Evolutionary conservation across 2,113 vertebrate genomes (phyloP), one percentile per base, ranked within the genome.

Genomic region (Okapia johnstoni): DNA sequence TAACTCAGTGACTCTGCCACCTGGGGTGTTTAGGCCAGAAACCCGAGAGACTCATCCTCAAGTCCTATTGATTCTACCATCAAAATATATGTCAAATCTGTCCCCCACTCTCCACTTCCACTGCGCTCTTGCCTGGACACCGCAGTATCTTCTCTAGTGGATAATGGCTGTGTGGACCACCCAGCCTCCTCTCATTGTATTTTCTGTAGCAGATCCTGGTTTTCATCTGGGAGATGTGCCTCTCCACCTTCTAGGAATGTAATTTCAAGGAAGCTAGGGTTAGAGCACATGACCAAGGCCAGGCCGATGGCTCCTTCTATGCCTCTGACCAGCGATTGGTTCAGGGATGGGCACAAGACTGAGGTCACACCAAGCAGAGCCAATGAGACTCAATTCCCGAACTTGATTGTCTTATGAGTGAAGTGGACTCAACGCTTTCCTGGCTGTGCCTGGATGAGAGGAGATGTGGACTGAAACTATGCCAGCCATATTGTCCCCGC

Each of bases 121-220:
- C 63, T 13, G n/a, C 40, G 3, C 9, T 17, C 77, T 40, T 17
- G 43, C 81, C 58, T 36, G 21, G 84, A 58, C 1, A 0, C n/a
- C 33, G n/a, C 26, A 40, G 33, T 5, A 3, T n/a, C 57, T 66
- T 77, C 63, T n/a, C 15, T 6, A 54, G 57, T 2, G 25, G 77
- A 36, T 9, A 5, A 7, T 17, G 14, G 16, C 26, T 2, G 2
- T 2, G 5, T 1, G 76, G 11, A 57, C 50, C 17, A 6, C 5
- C 15, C 23, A 16, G 33, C 3, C 57, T 46, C 30, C 23, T 33
- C 48, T 50, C 54, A 6, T 5, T 4, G 0, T 33, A 3, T 66
- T 81, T 77, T 40, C 86, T 50, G 33, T 3, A 7, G 26, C 5
- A 19, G 40, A 9, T 23, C 33, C 66, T n/a, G 17, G 43, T 61